These are phyloP conservation scores for Puntigrus tetrazona DNA, from an alignment of 2,113 vertebrate genomes.

Conservation along the genomic window DNA sequence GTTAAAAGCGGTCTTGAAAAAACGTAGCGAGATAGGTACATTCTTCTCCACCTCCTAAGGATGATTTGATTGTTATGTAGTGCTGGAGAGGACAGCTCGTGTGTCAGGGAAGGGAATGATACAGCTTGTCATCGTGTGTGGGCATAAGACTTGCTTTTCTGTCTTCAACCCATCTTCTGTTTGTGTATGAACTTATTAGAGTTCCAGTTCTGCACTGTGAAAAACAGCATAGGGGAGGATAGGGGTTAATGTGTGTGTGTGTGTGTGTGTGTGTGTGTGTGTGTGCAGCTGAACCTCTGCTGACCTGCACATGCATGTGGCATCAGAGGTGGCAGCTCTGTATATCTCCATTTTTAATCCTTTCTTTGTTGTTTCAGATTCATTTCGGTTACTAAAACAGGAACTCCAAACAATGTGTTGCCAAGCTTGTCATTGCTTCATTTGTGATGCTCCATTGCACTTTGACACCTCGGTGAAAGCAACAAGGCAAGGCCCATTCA, in stretches of 20 bases:
- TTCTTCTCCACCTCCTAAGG: not conserved
- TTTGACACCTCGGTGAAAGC: not conserved
- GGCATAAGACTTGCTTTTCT: not conserved
- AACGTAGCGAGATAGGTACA: not conserved
- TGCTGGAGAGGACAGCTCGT: not conserved
- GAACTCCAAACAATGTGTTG: not conserved
- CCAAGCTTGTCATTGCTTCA: not conserved
- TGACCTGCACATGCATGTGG: not conserved
- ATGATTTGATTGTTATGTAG: conserved; percentile 33
- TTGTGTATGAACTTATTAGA: not conserved
- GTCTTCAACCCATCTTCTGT: not conserved
- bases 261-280: conserved; percentile 2
- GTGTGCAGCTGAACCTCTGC: not conserved
- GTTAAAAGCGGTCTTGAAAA: not conserved
- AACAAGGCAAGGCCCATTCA: not conserved
- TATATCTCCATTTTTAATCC: not conserved
- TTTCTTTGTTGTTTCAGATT: conserved; percentile 17
- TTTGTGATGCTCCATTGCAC: not conserved
- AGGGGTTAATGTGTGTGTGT: not conserved
- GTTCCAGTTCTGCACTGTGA: conserved; percentile 14
- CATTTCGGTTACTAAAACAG: conserved; percentile 27
- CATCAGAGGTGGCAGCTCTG: not conserved
- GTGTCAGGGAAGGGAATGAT: not conserved
- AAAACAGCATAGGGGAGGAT: not conserved
- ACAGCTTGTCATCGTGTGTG: conserved; percentile 28